These are phyloP conservation scores for Argynnis bischoffii DNA, from an alignment of 2,888 invertebrate species.

Conservation along the genomic window DNA sequence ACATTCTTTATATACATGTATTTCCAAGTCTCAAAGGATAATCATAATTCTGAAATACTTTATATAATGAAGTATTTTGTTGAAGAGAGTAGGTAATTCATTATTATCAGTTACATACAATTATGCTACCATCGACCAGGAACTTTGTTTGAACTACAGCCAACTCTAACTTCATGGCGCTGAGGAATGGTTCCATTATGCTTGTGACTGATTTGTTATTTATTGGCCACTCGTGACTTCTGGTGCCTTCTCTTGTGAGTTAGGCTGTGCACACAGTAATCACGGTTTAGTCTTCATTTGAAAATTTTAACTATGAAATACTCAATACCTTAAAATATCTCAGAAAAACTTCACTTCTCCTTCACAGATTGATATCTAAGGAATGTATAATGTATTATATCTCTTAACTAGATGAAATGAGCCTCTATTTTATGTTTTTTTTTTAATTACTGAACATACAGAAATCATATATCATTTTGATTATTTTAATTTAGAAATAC, in stretches of 20 bases:
- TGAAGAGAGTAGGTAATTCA: background rate
- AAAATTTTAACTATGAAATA: background rate
- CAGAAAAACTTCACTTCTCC: background rate
- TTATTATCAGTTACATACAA: constrained; percentile 44
- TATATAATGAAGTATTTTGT: background rate
- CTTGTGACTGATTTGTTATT: constrained; percentile 75
- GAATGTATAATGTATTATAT: no score
- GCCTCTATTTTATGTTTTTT: no score
- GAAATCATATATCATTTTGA: no score
- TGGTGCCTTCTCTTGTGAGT: constrained; percentile 47
- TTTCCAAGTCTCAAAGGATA: no score
- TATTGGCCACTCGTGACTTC: constrained; percentile 65
- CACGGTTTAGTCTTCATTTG: background rate
- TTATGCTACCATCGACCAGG: constrained; percentile 45
- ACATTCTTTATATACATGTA: no score
- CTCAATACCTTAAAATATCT: background rate
- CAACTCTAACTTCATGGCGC: constrained; percentile 70
- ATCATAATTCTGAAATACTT: no score
- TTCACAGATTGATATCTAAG: no score
- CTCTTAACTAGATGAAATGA: no score
- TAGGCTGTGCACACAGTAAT: constrained; percentile 18
- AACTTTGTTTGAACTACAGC: constrained; percentile 68
- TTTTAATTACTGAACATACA: no score
- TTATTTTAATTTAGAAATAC: no score
- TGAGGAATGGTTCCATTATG: constrained; percentile 71